Evolutionary conservation across 2,797 vertebrate genomes (phyloP), one percentile per base, ranked within the genome.

Genomic region (Siniperca undulata): DNA sequence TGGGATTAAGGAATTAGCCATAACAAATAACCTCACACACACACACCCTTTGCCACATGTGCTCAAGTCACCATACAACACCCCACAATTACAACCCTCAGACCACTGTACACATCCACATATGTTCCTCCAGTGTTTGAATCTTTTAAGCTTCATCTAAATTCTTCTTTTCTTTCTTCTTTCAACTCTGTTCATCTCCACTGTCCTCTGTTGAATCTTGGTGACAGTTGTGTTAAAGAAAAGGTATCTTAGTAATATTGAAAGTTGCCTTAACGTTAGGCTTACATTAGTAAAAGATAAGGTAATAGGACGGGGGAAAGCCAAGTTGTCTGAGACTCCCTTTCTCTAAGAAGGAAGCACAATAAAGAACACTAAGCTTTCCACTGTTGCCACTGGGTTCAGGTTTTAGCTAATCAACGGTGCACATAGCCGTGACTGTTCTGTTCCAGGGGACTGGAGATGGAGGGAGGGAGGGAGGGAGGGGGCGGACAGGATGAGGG

Each of bases 361-460:
- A 92, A 87, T 85, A 91, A 88, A 83, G 83, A 84, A 77, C 86
- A 81, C 53, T 86, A 89, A 85, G 88, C 80, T 86, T 88, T 90
- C 84, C 90, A 80, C 84, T 81, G 69, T 89, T 88, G 91, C 92
- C 91, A 78, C 87, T 58, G 83, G 93, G 89, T 92, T 93, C 91
- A 91, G 89, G 93, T 95, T 95, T 90, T 91, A 93, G 93, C 93
- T 95, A 94, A 95, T 94, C 93, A 93, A 85, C 89, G 87, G 91
- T 94, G 93, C 94, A 95, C 93, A 95, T 89, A 94, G 91, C 91
- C 93, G 90, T 94, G 94, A 95, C 94, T 94, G 95, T 94, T 94
- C 93, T 90, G 92, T 94, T 94, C 92, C 93, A 94, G 87, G 86
- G 91, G 82, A 91, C 88, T 93, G 92, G 83, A 92, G 87, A 90